A percentile compares a stretch with the other conserved stretches of the same genome.
Evolutionary conservation across 2,888 invertebrate species (phyloP).

Genomic region (Crossocerus cetratus): DNA sequence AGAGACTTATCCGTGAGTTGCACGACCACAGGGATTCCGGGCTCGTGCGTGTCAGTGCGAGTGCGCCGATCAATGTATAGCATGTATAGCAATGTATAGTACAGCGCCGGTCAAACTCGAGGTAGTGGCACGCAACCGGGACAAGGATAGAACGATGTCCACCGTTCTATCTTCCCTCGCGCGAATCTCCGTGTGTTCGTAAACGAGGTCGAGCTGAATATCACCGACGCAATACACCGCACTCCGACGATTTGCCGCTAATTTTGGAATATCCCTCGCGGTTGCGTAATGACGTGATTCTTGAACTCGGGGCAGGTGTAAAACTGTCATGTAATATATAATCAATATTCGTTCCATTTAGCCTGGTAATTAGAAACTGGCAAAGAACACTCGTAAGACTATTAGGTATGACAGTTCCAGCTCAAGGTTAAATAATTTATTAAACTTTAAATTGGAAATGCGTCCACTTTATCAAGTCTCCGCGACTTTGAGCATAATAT

Average conservation of each 20-base stretch:
- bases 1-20: neutral
- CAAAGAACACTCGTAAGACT: too few relatives aligned
- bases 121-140: neutral
- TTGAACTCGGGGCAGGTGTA: too few relatives aligned
- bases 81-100: neutral
- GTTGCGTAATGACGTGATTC: too few relatives aligned
- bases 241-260: too few relatives aligned
- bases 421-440: neutral
- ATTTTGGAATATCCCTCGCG: too few relatives aligned
- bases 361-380: too few relatives aligned
- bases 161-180: neutral
- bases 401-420: too few relatives aligned
- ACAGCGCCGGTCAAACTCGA: conserved; percentile 2
- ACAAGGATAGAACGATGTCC: conserved; percentile 29
- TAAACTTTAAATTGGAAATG: neutral
- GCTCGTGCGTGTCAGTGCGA: too few relatives aligned
- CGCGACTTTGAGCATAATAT: conserved; percentile 12
- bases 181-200: conserved; percentile 27
- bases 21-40: neutral
- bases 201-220: conserved; percentile 10
- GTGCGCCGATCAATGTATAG: too few relatives aligned
- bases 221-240: too few relatives aligned
- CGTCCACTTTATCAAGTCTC: conserved; percentile 10
- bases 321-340: too few relatives aligned
- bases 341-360: too few relatives aligned